These are phyloP conservation scores for Clarias platycephalus DNA, from an alignment of 2,797 vertebrate genomes.

Conservation along the genomic window DNA sequence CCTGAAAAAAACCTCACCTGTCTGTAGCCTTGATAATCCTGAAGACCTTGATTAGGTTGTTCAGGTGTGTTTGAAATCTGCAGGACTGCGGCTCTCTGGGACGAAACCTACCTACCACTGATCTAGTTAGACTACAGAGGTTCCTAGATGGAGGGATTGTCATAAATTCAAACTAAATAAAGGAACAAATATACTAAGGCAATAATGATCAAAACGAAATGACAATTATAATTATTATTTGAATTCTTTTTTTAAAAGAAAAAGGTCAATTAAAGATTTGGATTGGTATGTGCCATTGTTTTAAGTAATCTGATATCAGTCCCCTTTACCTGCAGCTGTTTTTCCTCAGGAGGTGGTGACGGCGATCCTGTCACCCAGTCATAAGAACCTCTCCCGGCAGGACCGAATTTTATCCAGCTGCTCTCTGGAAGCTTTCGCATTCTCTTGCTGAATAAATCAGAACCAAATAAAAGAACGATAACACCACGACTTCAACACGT, in stretches of 20 bases:
- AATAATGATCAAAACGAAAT: neutral
- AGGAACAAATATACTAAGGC: neutral
- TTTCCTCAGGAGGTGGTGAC: slow-evolving; percentile 71
- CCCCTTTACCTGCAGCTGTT: slow-evolving; percentile 79
- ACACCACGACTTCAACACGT: no score
- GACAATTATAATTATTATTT: neutral
- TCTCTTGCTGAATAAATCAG: slow-evolving; percentile 37
- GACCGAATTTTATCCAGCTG: slow-evolving; percentile 88
- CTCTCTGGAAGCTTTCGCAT: slow-evolving; percentile 82
- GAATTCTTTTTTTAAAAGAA: neutral
- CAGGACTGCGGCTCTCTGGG: no score
- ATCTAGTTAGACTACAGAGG: no score
- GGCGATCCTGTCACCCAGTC: slow-evolving; percentile 84
- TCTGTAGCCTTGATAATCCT: no score
- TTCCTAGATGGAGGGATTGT: no score
- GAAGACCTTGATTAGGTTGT: no score
- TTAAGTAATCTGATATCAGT: no score
- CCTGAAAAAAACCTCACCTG: no score
- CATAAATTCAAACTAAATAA: neutral
- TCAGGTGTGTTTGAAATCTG: no score
- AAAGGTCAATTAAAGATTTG: neutral
- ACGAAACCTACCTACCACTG: no score
- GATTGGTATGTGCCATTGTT: neutral
- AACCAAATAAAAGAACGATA: neutral
- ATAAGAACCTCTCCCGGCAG: slow-evolving; percentile 81